Evolutionary conservation across 1,140 invertebrate species (phyloP), one percentile per base, ranked within the genome.

Genomic region (Calosoma granatense): DNA sequence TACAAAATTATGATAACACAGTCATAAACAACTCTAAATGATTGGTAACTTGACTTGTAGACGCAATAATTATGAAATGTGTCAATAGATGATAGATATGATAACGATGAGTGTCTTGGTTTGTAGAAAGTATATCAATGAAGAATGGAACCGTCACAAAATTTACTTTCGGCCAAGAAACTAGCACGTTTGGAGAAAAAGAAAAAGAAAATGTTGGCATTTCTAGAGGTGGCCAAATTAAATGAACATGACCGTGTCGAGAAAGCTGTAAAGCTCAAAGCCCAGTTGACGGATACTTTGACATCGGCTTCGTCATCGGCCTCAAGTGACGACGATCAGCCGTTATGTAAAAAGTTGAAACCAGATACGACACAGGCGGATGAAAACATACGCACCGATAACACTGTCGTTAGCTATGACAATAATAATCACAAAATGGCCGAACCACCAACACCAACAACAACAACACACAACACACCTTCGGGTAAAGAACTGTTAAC

Each of bases 141-240:
- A 6, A 14, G 26, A 30, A 30, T 30, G 26, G 26, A 30, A 30
- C 4, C 14, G 6, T 4, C 4, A 30, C 4, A 4, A 30, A 30
- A 30, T 6, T 6, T 14, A 30, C 4, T 30, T 6, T 47, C 41
- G 4, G 4, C 41, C 6, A 47, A 47, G 17, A 47, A 47, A 47
- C 17, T 47, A 17, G 17, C 17, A 63, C 74, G 82, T 58, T 70
- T 77, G 57, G 79, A 83, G 61, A 83, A 78, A 54, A 84, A 83
- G 60, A 77, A 77, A 60, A 80, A 80, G 66, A 84, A 83, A 72
- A 72, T 82, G 62, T 72, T 75, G 17, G 82, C 82, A 1, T 71
- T 82, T 60, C 72, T 81, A 14, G 77, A 81, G 67, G 70, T 84
- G 41, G 72, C 78, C 23, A 76, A 78, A 67, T 68, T 83, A 22